These are phyloP conservation scores for Brachionus koreanus DNA, from an alignment of 1,140 invertebrate species.

Conservation along the genomic window DNA sequence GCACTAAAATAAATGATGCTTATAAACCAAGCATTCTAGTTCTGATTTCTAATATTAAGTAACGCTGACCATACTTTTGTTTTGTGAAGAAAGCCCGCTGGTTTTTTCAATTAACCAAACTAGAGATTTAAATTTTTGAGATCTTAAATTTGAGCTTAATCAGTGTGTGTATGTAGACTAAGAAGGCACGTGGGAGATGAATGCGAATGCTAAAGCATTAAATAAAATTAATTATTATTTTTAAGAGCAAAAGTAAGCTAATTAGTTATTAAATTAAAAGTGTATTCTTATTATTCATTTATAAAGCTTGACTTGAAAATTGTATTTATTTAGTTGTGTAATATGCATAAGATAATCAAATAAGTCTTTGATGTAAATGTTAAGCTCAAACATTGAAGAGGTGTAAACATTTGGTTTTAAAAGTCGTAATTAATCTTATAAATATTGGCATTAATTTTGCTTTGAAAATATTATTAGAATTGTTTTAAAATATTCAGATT, in stretches of 20 bases:
- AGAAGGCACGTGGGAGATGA: not conserved
- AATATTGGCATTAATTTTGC: not conserved
- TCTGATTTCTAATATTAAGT: not conserved
- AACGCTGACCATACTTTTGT: too few species aligned
- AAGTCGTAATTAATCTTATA: not conserved
- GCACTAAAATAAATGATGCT: not conserved
- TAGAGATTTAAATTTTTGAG: not conserved
- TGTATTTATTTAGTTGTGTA: not conserved
- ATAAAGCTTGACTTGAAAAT: not conserved
- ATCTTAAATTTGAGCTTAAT: too few species aligned
- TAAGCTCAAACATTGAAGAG: conserved; percentile 6
- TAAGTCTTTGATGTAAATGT: not conserved
- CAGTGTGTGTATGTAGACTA: not conserved
- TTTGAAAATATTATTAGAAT: not conserved
- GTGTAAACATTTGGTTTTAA: not conserved
- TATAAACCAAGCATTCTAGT: not conserved
- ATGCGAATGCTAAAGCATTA: not conserved
- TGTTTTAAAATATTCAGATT: not conserved
- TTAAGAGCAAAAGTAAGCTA: not conserved
- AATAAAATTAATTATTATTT: not conserved
- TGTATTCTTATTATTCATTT: not conserved
- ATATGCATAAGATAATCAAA: not conserved
- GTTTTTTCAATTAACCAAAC: not conserved
- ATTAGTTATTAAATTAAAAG: not conserved
- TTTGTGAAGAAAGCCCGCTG: too few species aligned